Evolutionary conservation across 2,888 invertebrate species (phyloP), one percentile per base, ranked within the genome.

Genomic region (Tetranychus piercei): DNA sequence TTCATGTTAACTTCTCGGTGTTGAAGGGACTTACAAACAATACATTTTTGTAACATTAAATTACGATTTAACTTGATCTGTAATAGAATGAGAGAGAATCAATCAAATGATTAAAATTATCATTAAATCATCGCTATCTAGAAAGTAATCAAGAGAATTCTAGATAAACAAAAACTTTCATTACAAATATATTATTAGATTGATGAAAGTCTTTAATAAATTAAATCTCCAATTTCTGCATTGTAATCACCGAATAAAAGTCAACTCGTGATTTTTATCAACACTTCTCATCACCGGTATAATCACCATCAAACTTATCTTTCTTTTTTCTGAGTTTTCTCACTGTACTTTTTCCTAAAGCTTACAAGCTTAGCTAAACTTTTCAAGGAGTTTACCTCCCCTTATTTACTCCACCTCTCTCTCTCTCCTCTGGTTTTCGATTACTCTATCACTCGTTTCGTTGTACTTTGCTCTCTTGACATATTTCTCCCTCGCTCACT

Each of bases 401-500:
- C 72, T 71, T 23, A 34, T 34, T 34, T 34, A 9, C 71, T 71
- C 71, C n/a, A n/a, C 23, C 15, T 71, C 20, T n/a, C 34, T 22
- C n/a, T 18, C n/a, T 67, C 11, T 67, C 67, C 8, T 22, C 23
- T 22, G 9, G 20, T 67, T 23, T 11, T 43, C 23, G 11, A 11
- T 23, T 71, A n/a, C 67, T 67, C 67, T 67, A n/a, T 67, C 67
- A 6, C 67, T 67, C 67, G 8, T 20, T 69, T 66, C 8, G 20
- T 72, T 67, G n/a, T 67, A 22, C 67, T 67, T 22, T 22, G n/a
- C 67, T 67, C 67, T 67, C 67, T 69, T 23, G 34, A 23, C 34
- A 23, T 69, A 23, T 69, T 22, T 69, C 69, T 69, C 69, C 20
- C 69, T 22, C 69, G 18, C 69, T 69, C 69, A 11, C 69, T 20